These are phyloP conservation scores for Pollachius pollachius DNA, from an alignment of 2,113 vertebrate genomes.

Conservation along the genomic window DNA sequence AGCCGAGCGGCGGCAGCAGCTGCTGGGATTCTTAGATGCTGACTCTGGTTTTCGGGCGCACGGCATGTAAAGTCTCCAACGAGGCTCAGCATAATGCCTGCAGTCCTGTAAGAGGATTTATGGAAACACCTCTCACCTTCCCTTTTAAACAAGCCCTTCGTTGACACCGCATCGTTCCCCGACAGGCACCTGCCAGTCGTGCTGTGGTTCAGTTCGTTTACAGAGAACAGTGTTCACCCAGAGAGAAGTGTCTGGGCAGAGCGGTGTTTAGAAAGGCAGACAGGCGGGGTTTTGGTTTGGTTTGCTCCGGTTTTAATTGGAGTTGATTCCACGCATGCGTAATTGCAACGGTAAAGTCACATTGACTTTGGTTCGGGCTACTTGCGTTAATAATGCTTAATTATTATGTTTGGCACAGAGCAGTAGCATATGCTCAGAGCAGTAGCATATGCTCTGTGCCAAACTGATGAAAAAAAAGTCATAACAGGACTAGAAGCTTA, in stretches of 20 bases:
- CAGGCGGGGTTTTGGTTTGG: not conserved
- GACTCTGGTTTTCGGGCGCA: conserved; percentile 65
- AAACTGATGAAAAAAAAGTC: too few species aligned
- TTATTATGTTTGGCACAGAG: too few species aligned
- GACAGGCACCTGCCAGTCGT: not conserved
- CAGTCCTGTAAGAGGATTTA: conserved; percentile 82
- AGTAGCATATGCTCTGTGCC: too few species aligned
- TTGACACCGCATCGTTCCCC: conserved; percentile 45
- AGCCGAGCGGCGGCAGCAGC: conserved; percentile 42
- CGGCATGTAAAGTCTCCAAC: conserved; percentile 66
- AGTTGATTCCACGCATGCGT: too few species aligned
- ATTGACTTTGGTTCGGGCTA: too few species aligned
- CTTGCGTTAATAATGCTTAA: too few species aligned
- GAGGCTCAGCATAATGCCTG: conserved; percentile 75
- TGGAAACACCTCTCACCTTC: conserved; percentile 45
- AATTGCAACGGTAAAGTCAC: too few species aligned
- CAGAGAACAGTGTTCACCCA: not conserved
- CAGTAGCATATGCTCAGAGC: too few species aligned
- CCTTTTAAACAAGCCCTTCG: conserved; percentile 38
- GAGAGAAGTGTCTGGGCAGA: not conserved
- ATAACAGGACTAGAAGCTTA: too few species aligned
- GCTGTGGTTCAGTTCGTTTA: not conserved
- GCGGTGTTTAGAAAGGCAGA: not conserved
- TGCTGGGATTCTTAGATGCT: conserved; percentile 56
- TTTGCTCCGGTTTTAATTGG: too few species aligned